Base-by-base conservation (phyloP, 1,140 invertebrate species). In the Rhopalosiphum padi region DNA sequence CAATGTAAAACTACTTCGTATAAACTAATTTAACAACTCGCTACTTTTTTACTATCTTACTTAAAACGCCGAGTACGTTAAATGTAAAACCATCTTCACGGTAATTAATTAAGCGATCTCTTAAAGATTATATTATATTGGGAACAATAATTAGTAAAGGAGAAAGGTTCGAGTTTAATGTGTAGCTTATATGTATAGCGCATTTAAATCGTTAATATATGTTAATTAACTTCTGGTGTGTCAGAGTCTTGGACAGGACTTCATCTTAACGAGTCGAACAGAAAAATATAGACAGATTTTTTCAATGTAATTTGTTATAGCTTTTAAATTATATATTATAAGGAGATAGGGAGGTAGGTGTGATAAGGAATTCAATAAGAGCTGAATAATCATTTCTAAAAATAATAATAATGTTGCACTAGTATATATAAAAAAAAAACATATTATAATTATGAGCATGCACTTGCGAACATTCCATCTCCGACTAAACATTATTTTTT, bases 351-450 rank as follows among this genome's bases (percentile, higher is more conserved):
- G 60, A 68, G 8, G 11, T 86, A 46, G 85, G 1, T 86, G 25
- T 86, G 85, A 86, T 86, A 89, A 53, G n/a, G 22, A 51, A 89
- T 37, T 89, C 46, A 53, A 37, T 46, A n/a, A 46, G 25, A 89
- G 48, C 48, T 89, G 48, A 89, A 89, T 89, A 89, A 37, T 53
- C n/a, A 23, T 51, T 37, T 89, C 18, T 89, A 89, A 89, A 41
- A 85, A 11, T 82, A 85, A 89, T 22, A 53, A 37, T 77, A 37
- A 51, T n/a, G 15, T 51, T 48, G 25, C 51, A 48, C 30, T 30
- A 25, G 37, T 46, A 85, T 4, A 25, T 41, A 41, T 41, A 41
- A 3, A 41, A 51, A 89, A 86, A 30, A 37, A 53, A 46, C 6
- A 30, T 8, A 46, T 30, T 8, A 46, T 30, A 25, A 46, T n/a